Evolutionary conservation across 64 coral and sea anemone species (phyloP).

Genomic region (Catalaphyllia jardinei): DNA sequence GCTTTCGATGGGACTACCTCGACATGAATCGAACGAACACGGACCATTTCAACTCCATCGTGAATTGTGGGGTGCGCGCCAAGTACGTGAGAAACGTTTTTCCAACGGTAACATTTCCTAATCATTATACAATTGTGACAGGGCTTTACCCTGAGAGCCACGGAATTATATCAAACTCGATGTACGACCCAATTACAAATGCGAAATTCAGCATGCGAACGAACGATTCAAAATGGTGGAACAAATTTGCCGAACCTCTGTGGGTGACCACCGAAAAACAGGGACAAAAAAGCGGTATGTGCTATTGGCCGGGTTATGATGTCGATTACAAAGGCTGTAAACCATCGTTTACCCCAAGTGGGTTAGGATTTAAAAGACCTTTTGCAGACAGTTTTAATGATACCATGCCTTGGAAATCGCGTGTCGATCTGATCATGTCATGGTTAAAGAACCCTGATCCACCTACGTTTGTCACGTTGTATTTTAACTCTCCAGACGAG

Average conservation of each 20-base stretch:
- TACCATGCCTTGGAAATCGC: conserved; percentile 54
- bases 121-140: conserved; percentile 82
- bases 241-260: conserved; percentile 62
- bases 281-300: conserved; percentile 52
- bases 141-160: conserved; percentile 73
- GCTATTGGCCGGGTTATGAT: conserved; percentile 76
- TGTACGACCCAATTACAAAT: conserved; percentile 65
- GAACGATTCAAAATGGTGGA: conserved; percentile 69
- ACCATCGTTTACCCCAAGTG: conserved; percentile 31
- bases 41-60: conserved; percentile 25
- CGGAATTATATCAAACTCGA: conserved; percentile 67
- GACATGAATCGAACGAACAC: conserved; percentile 45
- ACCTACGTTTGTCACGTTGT: conserved; percentile 52
- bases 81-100: conserved; percentile 72
- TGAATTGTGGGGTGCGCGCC: conserved; percentile 37
- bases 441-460: conserved; percentile 41
- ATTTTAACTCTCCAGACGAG: conserved; percentile 78
- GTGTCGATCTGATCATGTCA: conserved; percentile 64
- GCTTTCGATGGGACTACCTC: conserved; percentile 75
- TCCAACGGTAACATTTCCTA: conserved; percentile 81
- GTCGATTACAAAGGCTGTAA: conserved; percentile 37
- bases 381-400: conserved; percentile 11
- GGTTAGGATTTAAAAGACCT: conserved; percentile 40
- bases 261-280: conserved; percentile 83
- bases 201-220: conserved; percentile 52